Conservation (phyloP, 2,113 vertebrate genomes). For the Tinamus guttatus region DNA sequence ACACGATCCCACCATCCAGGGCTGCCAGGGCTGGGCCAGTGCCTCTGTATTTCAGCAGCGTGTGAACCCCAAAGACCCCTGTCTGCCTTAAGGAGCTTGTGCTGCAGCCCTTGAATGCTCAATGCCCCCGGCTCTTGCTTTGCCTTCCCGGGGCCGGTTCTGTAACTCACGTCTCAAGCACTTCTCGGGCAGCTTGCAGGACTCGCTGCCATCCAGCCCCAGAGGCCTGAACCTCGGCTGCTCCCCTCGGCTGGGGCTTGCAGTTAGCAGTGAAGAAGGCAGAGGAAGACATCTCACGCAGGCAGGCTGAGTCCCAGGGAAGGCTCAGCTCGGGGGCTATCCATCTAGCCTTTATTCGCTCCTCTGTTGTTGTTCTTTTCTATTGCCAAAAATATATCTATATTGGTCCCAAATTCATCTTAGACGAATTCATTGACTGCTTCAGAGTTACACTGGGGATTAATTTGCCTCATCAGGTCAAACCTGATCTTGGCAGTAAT, state of each 20-base stretch:
- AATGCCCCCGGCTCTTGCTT: background rate
- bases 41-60: background rate
- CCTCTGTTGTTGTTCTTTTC: background rate
- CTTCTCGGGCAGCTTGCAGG: background rate
- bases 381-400: background rate
- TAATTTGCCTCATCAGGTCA: slow-evolving; percentile 10
- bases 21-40: background rate
- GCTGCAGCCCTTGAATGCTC: background rate
- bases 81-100: background rate
- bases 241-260: accelerated
- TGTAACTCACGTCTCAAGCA: background rate
- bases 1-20: background rate
- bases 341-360: background rate
- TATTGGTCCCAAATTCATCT: background rate
- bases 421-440: background rate
- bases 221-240: background rate
- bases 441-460: background rate
- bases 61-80: background rate
- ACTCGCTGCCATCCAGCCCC: background rate
- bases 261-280: background rate
- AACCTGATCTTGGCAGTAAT: slow-evolving; percentile 24
- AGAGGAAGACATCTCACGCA: background rate
- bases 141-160: background rate
- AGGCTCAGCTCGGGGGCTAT: background rate
- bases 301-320: background rate